Base-by-base conservation (phyloP, 2,113 vertebrate genomes). In the Xenopus borealis region DNA sequence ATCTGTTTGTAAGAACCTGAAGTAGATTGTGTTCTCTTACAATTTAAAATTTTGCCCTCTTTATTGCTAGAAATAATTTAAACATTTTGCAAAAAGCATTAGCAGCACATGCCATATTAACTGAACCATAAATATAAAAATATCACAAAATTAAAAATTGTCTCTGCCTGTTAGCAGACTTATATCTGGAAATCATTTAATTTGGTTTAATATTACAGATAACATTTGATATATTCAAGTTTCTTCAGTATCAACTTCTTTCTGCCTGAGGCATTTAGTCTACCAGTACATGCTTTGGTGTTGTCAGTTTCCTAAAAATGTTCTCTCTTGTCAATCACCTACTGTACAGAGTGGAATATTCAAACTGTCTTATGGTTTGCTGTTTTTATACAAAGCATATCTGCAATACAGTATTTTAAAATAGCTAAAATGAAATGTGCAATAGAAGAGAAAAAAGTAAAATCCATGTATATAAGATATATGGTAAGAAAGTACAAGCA, bases 271-370 rank as follows among this genome's bases (percentile, higher is more conserved):
- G 72, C 63, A 66, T 66, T 19, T 13, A 74, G 13, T 66, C 52
- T 66, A 58, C 52, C 72, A 66, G 40, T 19, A 19, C 62, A 44
- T 58, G 52, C 63, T 57, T 66, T 66, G 40, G 62, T 66, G 27
- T 52, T 59, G 33, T 74, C 66, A 74, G 66, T 59, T 74, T 74
- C 11, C 63, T 66, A 74, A 74, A 40, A 74, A 58, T 66, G 72
- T 53, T 57, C 19, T 58, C 63, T 66, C 50, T 59, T 74, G 72
- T 66, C 72, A 74, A 74, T 74, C 62, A 74, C 44, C 7, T 50
- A 50, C 47, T 50, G 19, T 74, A 19, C 58, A 30, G 52, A 66
- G 57, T 12, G 46, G 47, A 74, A 57, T 58, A 47, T 46, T 14
- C n/a, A 46, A 63, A 55, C 55, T 20, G 40, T 46, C 30, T 20